These are phyloP conservation scores for Anhinga rufa DNA, from an alignment of 2,113 vertebrate genomes.

Conservation along the genomic window DNA sequence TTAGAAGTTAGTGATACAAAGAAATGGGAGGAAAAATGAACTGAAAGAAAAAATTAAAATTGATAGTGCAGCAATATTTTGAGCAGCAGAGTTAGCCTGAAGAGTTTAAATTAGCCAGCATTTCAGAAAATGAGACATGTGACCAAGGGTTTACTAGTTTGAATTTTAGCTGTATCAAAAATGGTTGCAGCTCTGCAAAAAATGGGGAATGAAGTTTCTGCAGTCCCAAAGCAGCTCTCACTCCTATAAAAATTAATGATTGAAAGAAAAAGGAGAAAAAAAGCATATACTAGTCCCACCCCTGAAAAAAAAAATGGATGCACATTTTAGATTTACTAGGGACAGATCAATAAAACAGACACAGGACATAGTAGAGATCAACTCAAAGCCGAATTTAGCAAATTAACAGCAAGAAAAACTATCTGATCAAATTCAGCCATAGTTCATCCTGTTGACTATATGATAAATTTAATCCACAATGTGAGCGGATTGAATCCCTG, in stretches of 20 bases:
- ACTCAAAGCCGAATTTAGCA: not conserved
- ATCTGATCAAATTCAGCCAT: not conserved
- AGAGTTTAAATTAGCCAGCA: not conserved
- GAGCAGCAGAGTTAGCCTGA: not conserved
- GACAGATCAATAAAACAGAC: not conserved
- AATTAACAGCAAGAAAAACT: not conserved
- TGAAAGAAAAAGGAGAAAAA: not conserved
- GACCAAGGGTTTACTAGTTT: not conserved
- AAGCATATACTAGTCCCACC: rapidly evolving
- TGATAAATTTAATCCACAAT: not conserved
- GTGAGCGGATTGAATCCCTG: not conserved
- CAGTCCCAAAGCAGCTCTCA: not conserved
- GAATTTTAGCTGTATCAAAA: not conserved
- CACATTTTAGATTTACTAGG: not conserved
- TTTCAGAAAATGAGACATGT: not conserved
- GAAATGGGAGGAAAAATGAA: not conserved
- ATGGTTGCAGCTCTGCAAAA: not conserved
- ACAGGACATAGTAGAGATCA: not conserved
- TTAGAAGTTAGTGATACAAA: not conserved
- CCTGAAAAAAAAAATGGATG: not conserved
- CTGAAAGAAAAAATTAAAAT: not conserved
- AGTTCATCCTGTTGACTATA: not conserved
- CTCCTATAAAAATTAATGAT: not conserved
- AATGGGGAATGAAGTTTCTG: not conserved
- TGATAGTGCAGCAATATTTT: not conserved